A percentile compares a stretch with the other conserved stretches of the same genome.
Evolutionary conservation across 2,888 invertebrate species (phyloP).

Genomic region (Adelphocoris suturalis): DNA sequence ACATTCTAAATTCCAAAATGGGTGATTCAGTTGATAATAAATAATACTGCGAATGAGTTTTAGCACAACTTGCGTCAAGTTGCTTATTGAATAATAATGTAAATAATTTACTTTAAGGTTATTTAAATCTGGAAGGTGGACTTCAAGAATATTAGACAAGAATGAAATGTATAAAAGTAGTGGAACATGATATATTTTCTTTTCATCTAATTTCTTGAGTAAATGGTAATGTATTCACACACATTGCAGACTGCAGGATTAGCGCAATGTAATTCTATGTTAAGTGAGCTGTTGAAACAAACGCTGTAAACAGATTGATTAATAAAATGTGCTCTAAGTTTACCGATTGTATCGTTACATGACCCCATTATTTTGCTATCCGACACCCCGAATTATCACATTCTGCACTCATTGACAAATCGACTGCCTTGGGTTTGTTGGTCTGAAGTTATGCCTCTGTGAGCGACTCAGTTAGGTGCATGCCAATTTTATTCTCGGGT

Average conservation of each 20-base stretch:
- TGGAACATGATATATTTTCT: slow-evolving; percentile 39
- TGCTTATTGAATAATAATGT: slow-evolving; percentile 55
- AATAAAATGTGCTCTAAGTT: slow-evolving; percentile 67
- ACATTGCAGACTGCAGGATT: slow-evolving; percentile 68
- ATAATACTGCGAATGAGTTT: slow-evolving; percentile 46
- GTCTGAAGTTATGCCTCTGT: background rate
- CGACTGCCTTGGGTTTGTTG: slow-evolving; percentile 32
- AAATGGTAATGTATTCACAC: background rate
- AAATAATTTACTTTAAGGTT: slow-evolving; percentile 60
- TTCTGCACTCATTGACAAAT: slow-evolving; percentile 61
- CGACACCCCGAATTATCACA: slow-evolving; percentile 47
- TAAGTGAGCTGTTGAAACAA: slow-evolving; percentile 64
- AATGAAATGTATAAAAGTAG: slow-evolving; percentile 46
- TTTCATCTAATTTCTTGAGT: slow-evolving; percentile 40
- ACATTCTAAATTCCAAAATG: slow-evolving; percentile 52
- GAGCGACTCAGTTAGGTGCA: background rate
- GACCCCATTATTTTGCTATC: background rate
- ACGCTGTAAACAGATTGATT: slow-evolving; percentile 65
- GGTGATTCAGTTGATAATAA: slow-evolving; percentile 35
- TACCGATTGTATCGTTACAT: slow-evolving; percentile 47
- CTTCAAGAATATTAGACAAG: slow-evolving; percentile 49
- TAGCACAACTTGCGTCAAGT: slow-evolving; percentile 57
- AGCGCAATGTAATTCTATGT: slow-evolving; percentile 55
- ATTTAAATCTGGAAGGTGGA: slow-evolving; percentile 37
- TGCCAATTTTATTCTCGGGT: background rate